phyloP scores from a whole-genome alignment of 2,113 vertebrate genomes.

The Tetrax tetrax region DNA sequence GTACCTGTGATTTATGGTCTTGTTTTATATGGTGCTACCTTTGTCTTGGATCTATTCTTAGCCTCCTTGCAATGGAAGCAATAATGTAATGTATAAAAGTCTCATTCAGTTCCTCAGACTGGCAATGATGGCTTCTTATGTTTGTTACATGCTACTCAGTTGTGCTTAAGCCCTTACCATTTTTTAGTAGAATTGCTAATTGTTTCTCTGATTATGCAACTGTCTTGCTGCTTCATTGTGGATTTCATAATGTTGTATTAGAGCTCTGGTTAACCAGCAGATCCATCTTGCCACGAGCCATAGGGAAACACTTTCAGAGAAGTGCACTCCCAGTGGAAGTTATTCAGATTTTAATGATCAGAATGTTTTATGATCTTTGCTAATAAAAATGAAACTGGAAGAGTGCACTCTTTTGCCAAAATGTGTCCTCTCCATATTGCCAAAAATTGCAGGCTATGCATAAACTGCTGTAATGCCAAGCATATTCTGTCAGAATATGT shows the following conservation, averaged over 20 bases:
- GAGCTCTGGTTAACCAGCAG: conserved; percentile 38
- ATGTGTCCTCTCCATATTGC: background rate
- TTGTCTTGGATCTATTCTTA: background rate
- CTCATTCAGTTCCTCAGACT: background rate
- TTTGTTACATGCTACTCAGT: background rate
- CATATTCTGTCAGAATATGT: background rate
- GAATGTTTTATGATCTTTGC: conserved; percentile 47
- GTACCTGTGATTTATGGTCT: background rate
- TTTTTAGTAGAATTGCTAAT: background rate
- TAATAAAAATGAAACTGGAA: conserved; percentile 43
- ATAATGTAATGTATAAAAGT: background rate
- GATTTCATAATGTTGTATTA: conserved; percentile 50
- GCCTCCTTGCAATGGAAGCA: background rate
- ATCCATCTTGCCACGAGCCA: conserved; percentile 37
- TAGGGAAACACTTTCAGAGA: conserved; percentile 39
- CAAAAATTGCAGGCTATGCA: background rate
- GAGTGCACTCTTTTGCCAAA: background rate
- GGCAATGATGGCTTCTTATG: background rate
- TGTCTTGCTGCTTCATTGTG: conserved; percentile 5
- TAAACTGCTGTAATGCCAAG: background rate
- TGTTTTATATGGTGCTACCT: background rate
- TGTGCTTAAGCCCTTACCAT: background rate
- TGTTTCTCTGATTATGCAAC: conserved; percentile 35
- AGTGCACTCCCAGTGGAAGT: conserved; percentile 44
- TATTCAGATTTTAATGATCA: conserved; percentile 54